Evolutionary conservation across 2,888 invertebrate species (phyloP), one percentile per base, ranked within the genome.

Genomic region (Bembecia ichneumoniformis): DNA sequence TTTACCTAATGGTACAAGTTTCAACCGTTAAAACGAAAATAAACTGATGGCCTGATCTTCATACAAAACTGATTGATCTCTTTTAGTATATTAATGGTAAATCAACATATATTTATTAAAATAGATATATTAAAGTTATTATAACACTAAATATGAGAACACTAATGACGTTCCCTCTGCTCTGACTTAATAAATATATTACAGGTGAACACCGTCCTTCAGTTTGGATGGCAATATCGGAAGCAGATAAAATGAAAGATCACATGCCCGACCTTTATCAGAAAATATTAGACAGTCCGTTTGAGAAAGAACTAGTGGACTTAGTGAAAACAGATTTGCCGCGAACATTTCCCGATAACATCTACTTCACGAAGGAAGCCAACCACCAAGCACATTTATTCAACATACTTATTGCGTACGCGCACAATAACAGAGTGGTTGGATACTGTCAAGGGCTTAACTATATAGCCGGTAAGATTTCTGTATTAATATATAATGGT

Each of bases 381-480:
- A 90, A 91, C 55, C 90, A 94, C 58, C 92, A 93, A 58, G 89
- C 91, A 54, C 93, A 95, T 63, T 83, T 98, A 47, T 96, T 91
- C 64, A 94, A 96, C 77, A 92, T 97, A 64, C 88, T 98, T 53
- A 90, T 94, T 61, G 96, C 97, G 2, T 95, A 96, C 79, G 96
- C 96, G 49, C 94, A 95, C 70, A 94, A 94, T 67, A 97, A 97
- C 78, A 90, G 90, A 62, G 91, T 91, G 51, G 93, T 97, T 63
- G 97, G 96, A 34, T 98, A 98, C 76, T 98, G 98, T 69, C 98
- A 97, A 90, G 98, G 98, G 47, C 83, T 97, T 55, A 98, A 97
- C 83, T 98, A 97, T 74, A 94, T 97, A 63, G 96, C 96, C 67
- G 93, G 92, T 82, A 66, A 62, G 66, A 45, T 16, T 28, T 28